Percentiles rank a stretch among this genome's conserved stretches.
Conservation (phyloP, 2,113 vertebrate species). For the Ancistrus triradiatus region DNA sequence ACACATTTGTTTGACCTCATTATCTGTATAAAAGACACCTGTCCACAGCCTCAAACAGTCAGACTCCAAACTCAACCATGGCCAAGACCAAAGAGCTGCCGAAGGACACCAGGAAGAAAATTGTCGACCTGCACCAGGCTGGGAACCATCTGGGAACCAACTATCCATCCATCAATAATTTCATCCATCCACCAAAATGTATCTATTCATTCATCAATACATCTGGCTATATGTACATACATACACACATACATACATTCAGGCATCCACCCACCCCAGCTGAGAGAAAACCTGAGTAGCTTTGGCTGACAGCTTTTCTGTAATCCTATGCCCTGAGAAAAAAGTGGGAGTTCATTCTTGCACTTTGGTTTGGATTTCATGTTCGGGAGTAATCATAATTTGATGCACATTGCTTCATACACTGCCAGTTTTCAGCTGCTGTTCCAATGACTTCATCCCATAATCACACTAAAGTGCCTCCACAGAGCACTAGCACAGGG, state of each 20-base stretch:
- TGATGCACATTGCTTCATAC: constrained; percentile 23
- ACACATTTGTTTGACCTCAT: no score
- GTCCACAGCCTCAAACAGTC: no score
- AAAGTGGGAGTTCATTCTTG: background rate
- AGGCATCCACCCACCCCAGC: background rate
- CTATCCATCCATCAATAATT: no score
- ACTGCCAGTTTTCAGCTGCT: constrained; percentile 3
- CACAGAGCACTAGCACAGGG: constrained; percentile 24
- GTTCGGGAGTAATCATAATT: constrained; percentile 11
- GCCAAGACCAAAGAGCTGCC: no score
- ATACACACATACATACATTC: background rate
- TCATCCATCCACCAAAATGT: no score
- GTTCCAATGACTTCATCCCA: constrained; percentile 27
- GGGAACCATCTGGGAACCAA: no score
- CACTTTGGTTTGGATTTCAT: background rate
- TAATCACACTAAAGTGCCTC: constrained; percentile 34
- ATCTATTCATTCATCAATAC: no score
- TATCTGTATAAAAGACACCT: no score
- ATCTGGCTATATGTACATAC: background rate
- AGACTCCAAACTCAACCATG: no score
- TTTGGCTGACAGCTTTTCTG: background rate
- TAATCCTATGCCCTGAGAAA: constrained; percentile 5
- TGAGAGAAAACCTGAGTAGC: background rate
- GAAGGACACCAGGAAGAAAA: no score
- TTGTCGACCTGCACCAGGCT: no score